Percentiles rank a stretch among this genome's conserved stretches.
phyloP scores from a whole-genome alignment of 2,888 invertebrate genomes.

The Caenorhabditis doughertyi region DNA sequence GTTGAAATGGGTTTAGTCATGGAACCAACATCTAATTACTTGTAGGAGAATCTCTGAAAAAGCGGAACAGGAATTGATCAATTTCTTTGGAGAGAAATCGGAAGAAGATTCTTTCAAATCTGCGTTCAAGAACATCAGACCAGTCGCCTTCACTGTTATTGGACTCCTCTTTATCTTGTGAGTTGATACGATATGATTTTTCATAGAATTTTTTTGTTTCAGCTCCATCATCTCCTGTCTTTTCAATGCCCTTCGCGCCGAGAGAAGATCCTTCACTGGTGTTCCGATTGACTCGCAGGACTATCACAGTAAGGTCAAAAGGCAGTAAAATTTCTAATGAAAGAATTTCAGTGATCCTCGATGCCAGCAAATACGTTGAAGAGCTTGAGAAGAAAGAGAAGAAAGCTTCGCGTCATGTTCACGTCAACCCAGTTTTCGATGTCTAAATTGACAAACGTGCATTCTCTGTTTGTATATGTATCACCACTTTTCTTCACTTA shows the following conservation, averaged over 20 bases:
- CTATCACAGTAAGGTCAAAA: conserved; percentile 42
- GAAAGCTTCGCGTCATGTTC: conserved; percentile 32
- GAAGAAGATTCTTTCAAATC: too few relatives aligned
- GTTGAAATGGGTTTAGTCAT: background rate
- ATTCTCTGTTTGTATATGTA: conserved; percentile 35
- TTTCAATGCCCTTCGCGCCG: background rate
- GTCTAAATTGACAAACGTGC: conserved; percentile 15
- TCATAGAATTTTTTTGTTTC: background rate
- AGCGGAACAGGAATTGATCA: too few relatives aligned
- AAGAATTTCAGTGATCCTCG: conserved; percentile 48
- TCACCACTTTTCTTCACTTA: background rate
- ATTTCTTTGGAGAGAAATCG: too few relatives aligned
- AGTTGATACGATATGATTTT: background rate
- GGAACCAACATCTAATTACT: too few relatives aligned
- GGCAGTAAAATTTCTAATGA: background rate
- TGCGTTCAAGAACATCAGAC: background rate
- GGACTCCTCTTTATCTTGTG: conserved; percentile 2
- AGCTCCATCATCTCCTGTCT: background rate
- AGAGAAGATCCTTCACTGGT: conserved; percentile 8
- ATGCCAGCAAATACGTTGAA: conserved; percentile 32
- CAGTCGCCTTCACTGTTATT: background rate
- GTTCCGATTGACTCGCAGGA: conserved; percentile 46
- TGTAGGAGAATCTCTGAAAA: too few relatives aligned
- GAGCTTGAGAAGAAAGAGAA: conserved; percentile 42
- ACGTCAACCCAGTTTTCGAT: conserved; percentile 52